Base-by-base conservation (phyloP, 2,888 invertebrate genomes). In the Dryocosmus kuriphilus region DNA sequence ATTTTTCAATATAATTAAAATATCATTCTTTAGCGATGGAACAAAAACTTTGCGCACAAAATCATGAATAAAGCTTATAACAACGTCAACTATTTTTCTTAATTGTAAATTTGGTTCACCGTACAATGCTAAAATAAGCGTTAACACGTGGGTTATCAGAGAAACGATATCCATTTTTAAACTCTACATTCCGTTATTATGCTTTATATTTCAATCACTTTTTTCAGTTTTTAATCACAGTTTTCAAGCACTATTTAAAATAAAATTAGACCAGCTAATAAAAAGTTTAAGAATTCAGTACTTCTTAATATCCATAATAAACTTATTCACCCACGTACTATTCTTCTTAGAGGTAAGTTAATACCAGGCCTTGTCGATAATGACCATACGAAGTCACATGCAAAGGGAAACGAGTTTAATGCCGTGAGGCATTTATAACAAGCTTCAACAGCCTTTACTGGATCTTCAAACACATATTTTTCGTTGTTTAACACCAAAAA, bases 371-470 rank as follows among this genome's bases (percentile, higher is more conserved):
- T 73, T 75, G n/a, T 77, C 71, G 24, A 77, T 35, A 79, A 77
- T 62, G 55, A 14, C 75, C 74, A 80, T 3, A 76, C 11, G 27
- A 74, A 77, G 32, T 80, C 76, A 35, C 76, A 75, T 2, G 76
- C 1, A 35, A 55, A 57, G n/a, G 79, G 76, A 16, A 76, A 73
- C 2, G 57, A 67, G 41, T 71, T 63, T 22, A 79, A 71, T 14
- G 79, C 81, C 27, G 63, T 73, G 22, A 81, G 61, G 24, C 77
- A 79, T 46, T 77, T 77, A n/a, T 74, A 79, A 57, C 81, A 81
- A 19, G 55, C 60, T 57, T 80, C 75, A 24, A 78, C 76, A 24
- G 80, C 80, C 35, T 55, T 57, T n/a, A 57, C 3, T 46, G 61
- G 38, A 46, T 77, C 60, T 24, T 24, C 0, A 41, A 55, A 78